These are phyloP conservation scores for Augochlorella aurata DNA, from an alignment of 2,888 invertebrate species.

Conservation along the genomic window DNA sequence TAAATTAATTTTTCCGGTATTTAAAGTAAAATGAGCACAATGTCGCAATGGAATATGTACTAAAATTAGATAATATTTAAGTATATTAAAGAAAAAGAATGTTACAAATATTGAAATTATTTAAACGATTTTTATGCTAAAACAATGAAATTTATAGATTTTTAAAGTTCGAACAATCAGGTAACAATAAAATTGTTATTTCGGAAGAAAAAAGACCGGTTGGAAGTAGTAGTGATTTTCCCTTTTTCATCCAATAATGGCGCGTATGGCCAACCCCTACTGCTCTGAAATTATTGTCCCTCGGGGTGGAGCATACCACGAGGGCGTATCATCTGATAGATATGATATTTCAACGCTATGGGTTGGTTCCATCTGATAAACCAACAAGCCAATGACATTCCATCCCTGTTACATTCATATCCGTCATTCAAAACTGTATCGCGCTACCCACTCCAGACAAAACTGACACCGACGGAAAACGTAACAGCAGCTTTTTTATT, in stretches of 20 bases:
- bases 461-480: neutral
- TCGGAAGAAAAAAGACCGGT: neutral
- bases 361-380: conserved; percentile 60
- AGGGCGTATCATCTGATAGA: conserved; percentile 77
- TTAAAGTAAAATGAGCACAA: neutral
- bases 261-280: conserved; percentile 62
- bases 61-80: neutral
- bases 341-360: conserved; percentile 76
- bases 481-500: neutral
- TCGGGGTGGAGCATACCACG: conserved; percentile 76
- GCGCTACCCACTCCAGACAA: conserved; percentile 40
- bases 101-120: neutral
- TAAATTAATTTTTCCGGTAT: neutral
- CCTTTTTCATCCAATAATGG: conserved; percentile 56
- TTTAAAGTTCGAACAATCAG: neutral
- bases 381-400: conserved; percentile 70
- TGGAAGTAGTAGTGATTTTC: conserved; percentile 30
- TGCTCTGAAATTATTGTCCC: conserved; percentile 68
- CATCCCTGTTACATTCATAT: conserved; percentile 64
- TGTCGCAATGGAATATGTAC: neutral
- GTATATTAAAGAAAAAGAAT: no score
- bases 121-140: neutral
- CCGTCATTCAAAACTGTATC: conserved; percentile 65
- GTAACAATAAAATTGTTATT: neutral
- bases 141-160: neutral